Percentiles rank a stretch among this genome's conserved stretches.
Conservation (phyloP, 1,140 invertebrate genomes). For the Drosophila ogumai region DNA sequence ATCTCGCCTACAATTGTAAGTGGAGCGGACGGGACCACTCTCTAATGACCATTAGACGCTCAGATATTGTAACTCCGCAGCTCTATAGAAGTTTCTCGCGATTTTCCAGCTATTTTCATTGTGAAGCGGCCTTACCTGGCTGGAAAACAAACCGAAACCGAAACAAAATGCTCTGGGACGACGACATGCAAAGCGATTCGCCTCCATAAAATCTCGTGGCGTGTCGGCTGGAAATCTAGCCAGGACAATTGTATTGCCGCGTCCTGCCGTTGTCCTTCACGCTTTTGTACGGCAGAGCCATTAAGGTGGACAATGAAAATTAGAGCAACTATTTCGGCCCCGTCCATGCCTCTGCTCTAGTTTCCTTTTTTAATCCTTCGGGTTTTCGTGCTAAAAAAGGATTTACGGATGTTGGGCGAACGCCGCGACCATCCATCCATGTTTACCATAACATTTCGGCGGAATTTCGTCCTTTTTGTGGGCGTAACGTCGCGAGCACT, state of each 20-base stretch:
- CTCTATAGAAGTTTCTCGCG: conserved; percentile 65
- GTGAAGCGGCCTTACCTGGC: conserved; percentile 68
- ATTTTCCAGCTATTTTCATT: conserved; percentile 79
- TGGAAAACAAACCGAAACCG: conserved; percentile 33
- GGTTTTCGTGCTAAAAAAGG: conserved; percentile 80
- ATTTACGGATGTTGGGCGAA: conserved; percentile 68
- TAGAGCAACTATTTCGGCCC: conserved; percentile 72
- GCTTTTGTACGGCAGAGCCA: conserved; percentile 74
- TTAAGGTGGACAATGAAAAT: conserved; percentile 75
- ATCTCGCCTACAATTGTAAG: conserved; percentile 54
- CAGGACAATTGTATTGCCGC: conserved; percentile 28
- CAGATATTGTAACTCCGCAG: conserved; percentile 4
- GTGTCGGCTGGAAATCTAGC: conserved; percentile 37
- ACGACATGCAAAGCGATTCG: conserved; percentile 31
- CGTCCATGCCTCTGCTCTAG: conserved; percentile 59
- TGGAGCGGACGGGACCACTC: conserved; percentile 59
- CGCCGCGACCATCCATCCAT: conserved; percentile 12
- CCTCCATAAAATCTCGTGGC: conserved; percentile 40
- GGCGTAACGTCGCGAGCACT: conserved; percentile 37
- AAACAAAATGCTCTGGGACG: conserved; percentile 21
- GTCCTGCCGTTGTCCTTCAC: conserved; percentile 69
- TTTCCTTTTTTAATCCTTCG: conserved; percentile 83
- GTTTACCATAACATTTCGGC: conserved; percentile 68
- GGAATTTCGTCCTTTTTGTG: conserved; percentile 40
- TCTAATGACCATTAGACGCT: conserved; percentile 43